Conservation (phyloP, 2,113 vertebrate genomes). For the Phoxinus phoxinus region DNA sequence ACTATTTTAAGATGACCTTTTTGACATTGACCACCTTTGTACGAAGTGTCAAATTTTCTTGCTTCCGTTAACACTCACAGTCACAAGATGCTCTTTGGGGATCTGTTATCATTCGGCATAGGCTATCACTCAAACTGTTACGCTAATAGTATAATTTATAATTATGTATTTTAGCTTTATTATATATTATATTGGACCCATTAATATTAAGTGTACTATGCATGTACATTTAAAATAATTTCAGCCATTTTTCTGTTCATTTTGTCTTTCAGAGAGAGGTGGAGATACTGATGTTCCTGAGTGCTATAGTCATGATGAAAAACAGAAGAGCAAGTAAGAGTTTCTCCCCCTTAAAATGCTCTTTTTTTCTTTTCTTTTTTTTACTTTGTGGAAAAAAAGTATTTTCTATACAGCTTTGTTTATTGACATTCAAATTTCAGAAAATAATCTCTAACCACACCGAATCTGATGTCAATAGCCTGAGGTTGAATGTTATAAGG, state of each 20-base stretch:
- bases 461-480: background rate
- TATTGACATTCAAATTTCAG: background rate
- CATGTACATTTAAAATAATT: background rate
- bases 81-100: too few relatives aligned
- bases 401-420: background rate
- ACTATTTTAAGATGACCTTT: too few relatives aligned
- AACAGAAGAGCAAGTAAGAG: conserved; percentile 94
- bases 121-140: too few relatives aligned
- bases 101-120: too few relatives aligned
- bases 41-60: too few relatives aligned
- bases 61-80: too few relatives aligned
- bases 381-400: background rate
- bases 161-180: background rate
- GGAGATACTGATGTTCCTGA: conserved; percentile 97
- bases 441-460: background rate
- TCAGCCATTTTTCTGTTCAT: conserved; percentile 9
- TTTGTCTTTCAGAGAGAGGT: conserved; percentile 85
- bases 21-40: too few relatives aligned
- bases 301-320: conserved; percentile 99
- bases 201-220: background rate
- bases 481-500: background rate
- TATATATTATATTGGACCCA: too few relatives aligned
- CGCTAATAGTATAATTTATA: background rate
- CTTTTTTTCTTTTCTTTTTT: too few relatives aligned
- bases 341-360: background rate